These are phyloP conservation scores for Erpetoichthys calabaricus DNA, from an alignment of 2,797 vertebrate species.

Conservation along the genomic window DNA sequence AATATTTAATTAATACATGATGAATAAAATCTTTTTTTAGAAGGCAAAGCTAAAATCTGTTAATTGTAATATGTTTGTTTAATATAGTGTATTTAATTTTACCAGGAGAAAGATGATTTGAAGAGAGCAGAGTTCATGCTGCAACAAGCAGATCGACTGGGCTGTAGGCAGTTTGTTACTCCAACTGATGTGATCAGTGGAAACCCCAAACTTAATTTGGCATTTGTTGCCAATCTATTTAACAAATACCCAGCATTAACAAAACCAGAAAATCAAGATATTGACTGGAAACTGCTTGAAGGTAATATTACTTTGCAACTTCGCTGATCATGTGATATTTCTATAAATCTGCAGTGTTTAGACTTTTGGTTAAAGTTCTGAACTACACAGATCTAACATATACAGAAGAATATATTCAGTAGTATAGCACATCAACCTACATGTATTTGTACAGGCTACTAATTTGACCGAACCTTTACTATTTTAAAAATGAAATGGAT, in stretches of 20 bases:
- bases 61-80: neutral
- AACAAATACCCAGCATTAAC: conserved; percentile 90
- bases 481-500: no score
- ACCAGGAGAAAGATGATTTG: conserved; percentile 75
- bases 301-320: conserved; percentile 36
- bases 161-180: conserved; percentile 85
- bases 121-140: conserved; percentile 79
- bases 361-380: neutral
- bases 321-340: neutral
- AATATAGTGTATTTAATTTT: neutral
- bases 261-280: conserved; percentile 84
- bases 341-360: neutral
- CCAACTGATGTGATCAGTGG: conserved; percentile 73
- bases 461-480: no score
- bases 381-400: no score
- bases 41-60: neutral
- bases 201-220: conserved; percentile 87
- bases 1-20: neutral
- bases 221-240: conserved; percentile 91
- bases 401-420: no score
- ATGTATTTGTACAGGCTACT: no score
- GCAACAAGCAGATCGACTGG: conserved; percentile 69
- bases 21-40: neutral
- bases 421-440: no score
- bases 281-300: conserved; percentile 72